These are phyloP conservation scores for Limosa lapponica DNA, from an alignment of 2,797 vertebrate species.

Conservation along the genomic window DNA sequence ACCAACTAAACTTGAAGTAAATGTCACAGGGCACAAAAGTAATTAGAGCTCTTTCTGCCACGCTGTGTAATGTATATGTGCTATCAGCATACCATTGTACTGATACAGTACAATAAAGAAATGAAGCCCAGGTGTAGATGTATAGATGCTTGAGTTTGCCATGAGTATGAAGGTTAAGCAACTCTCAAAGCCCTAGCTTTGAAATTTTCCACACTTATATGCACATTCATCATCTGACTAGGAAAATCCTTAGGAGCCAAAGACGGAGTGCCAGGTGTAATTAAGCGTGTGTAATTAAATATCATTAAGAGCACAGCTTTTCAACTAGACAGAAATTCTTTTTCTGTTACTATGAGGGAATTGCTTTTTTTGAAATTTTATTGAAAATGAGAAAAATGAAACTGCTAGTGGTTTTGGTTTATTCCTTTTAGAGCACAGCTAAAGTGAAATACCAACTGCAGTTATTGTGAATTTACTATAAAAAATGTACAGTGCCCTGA, in stretches of 20 bases:
- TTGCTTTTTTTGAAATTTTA: not conserved
- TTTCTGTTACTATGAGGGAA: not conserved
- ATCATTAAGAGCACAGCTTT: constrained; percentile 19
- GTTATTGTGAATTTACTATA: not conserved
- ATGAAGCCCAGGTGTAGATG: not conserved
- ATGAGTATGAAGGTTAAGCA: not conserved
- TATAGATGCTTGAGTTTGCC: not conserved
- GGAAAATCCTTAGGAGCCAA: constrained; percentile 36
- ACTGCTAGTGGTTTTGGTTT: not conserved
- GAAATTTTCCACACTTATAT: constrained; percentile 10
- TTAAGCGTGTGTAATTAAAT: constrained; percentile 40
- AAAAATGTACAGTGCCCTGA: not conserved
- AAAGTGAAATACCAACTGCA: not conserved
- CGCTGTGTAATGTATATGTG: not conserved
- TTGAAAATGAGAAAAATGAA: not conserved
- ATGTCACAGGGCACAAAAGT: not conserved
- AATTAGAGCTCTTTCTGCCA: not conserved
- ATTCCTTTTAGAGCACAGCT: not conserved
- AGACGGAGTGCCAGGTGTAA: constrained; percentile 36
- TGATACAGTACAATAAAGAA: not conserved
- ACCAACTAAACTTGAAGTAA: not conserved
- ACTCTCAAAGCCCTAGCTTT: not conserved
- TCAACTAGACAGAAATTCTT: not conserved
- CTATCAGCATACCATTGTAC: not conserved
- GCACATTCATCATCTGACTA: constrained; percentile 38